phyloP scores from a whole-genome alignment of 2,797 vertebrate genomes.

The Brotula barbata region DNA sequence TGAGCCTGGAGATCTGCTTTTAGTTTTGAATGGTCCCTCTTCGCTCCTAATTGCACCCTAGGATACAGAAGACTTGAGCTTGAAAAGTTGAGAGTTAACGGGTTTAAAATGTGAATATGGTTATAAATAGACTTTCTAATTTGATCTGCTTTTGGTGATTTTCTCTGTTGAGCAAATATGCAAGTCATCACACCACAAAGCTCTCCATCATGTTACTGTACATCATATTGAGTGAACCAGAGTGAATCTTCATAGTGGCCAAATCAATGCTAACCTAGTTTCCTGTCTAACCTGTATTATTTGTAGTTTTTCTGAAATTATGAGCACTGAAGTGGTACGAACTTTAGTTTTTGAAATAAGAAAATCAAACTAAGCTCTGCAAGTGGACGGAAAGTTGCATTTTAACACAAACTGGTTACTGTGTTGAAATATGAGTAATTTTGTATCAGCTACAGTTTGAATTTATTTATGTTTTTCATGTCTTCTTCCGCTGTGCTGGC shows the following conservation, averaged over 20 bases:
- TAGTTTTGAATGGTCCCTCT: neutral
- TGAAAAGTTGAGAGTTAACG: neutral
- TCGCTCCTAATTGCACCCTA: neutral
- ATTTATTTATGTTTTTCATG: neutral
- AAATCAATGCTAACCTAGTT: too few relatives aligned
- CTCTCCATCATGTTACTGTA: too few relatives aligned
- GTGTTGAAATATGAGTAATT: neutral
- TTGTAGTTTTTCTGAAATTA: slow-evolving; percentile 2
- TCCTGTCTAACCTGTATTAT: too few relatives aligned
- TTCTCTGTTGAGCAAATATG: neutral
- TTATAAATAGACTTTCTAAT: neutral
- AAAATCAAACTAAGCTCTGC: neutral
- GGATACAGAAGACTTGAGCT: neutral
- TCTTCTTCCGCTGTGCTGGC: slow-evolving; percentile 20
- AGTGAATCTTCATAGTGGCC: too few relatives aligned
- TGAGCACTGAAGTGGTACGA: neutral
- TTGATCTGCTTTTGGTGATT: neutral
- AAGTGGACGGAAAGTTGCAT: neutral
- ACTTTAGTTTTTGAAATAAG: neutral
- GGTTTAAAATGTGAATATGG: too few relatives aligned
- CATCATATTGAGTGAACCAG: too few relatives aligned
- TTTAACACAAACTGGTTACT: neutral
- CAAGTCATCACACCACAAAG: neutral
- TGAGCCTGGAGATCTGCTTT: too few relatives aligned
- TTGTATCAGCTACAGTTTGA: slow-evolving; percentile 2